These are phyloP conservation scores for Chlamydotis undulata DNA, from an alignment of 2,113 vertebrate genomes.

Conservation along the genomic window DNA sequence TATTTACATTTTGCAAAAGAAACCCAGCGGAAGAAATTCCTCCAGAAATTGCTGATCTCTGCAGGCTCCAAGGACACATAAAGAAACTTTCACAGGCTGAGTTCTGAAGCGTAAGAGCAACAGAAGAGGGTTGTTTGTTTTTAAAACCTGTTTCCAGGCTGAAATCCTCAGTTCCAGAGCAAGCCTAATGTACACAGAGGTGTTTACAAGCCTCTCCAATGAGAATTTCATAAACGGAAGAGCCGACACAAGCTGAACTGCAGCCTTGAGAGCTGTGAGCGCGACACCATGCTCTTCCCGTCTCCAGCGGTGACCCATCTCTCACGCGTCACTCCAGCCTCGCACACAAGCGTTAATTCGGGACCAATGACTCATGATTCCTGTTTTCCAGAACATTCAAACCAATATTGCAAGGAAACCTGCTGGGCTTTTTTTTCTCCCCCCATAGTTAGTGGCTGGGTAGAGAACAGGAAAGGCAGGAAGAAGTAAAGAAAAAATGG, in stretches of 20 bases:
- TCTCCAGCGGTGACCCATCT: conserved; percentile 42
- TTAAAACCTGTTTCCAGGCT: not conserved
- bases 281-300: conserved; percentile 45
- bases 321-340: conserved; percentile 37
- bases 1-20: not conserved
- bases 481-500: conserved; percentile 22
- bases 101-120: not conserved
- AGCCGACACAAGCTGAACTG: not conserved
- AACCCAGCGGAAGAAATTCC: not conserved
- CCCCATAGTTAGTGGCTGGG: conserved; percentile 17
- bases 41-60: conserved; percentile 19
- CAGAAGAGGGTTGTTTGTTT: not conserved
- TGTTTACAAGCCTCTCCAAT: conserved; percentile 12
- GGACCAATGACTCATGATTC: conserved; percentile 74
- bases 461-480: conserved; percentile 69
- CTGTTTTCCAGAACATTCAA: conserved; percentile 75
- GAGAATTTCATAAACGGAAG: conserved; percentile 30
- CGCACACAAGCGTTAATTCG: conserved; percentile 40
- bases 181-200: not conserved
- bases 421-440: not conserved
- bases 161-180: not conserved
- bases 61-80: not conserved
- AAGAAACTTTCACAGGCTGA: not conserved
- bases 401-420: conserved; percentile 71
- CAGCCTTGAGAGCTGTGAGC: conserved; percentile 29